phyloP scores from a whole-genome alignment of 2,888 invertebrate genomes.

The Alcis repandata region DNA sequence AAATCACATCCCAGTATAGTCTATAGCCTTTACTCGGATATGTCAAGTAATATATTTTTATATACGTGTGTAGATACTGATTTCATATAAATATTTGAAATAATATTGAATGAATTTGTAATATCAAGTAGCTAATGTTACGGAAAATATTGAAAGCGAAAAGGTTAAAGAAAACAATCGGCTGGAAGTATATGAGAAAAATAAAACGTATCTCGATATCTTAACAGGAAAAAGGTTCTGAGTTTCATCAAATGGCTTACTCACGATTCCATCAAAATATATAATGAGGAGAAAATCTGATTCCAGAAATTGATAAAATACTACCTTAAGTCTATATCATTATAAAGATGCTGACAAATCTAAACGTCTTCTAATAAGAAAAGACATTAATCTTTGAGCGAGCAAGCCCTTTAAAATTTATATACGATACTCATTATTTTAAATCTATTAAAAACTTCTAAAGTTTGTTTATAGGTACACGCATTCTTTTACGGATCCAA shows the following conservation, averaged over 20 bases:
- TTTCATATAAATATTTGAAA: too few relatives aligned
- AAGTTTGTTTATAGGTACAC: too few relatives aligned
- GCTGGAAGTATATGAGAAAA: slow-evolving; percentile 25
- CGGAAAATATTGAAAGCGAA: slow-evolving; percentile 12
- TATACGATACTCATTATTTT: background rate
- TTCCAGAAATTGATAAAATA: slow-evolving; percentile 5
- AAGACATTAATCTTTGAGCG: background rate
- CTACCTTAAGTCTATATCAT: background rate
- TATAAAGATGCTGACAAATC: background rate
- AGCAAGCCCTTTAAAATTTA: too few relatives aligned
- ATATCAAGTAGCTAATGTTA: slow-evolving; percentile 1
- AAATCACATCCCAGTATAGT: too few relatives aligned
- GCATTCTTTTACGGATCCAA: too few relatives aligned
- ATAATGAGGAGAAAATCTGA: slow-evolving; percentile 7
- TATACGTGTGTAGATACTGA: too few relatives aligned
- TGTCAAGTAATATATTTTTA: too few relatives aligned
- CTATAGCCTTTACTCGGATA: too few relatives aligned
- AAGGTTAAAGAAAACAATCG: slow-evolving; percentile 35
- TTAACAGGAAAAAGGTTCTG: slow-evolving; percentile 31
- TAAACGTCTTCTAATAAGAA: background rate
- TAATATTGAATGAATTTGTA: too few relatives aligned
- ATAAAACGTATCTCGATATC: slow-evolving; percentile 18
- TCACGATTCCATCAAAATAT: slow-evolving; percentile 32
- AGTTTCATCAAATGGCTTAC: slow-evolving; percentile 29
- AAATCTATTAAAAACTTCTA: too few relatives aligned